A percentile compares a stretch with the other conserved stretches of the same genome.
Evolutionary conservation across 2,888 invertebrate genomes (phyloP).

Genomic region (Linnaemya tessellans): DNA sequence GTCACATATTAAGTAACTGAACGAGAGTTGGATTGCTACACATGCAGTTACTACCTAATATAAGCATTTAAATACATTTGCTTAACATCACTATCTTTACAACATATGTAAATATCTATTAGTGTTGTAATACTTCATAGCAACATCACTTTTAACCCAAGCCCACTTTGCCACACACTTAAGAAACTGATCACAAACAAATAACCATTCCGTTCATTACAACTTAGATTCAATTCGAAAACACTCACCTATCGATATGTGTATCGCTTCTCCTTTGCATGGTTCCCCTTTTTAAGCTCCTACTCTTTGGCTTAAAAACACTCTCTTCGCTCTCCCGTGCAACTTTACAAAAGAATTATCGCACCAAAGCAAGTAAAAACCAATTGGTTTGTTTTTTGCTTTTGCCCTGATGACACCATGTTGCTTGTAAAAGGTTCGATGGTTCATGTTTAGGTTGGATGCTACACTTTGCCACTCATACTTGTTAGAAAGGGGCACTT

Average conservation of each 20-base stretch:
- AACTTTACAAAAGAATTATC: background rate
- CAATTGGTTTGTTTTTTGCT: conserved; percentile 28
- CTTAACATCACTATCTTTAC: conserved; percentile 30
- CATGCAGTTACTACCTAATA: background rate
- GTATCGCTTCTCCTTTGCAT: background rate
- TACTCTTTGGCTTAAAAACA: background rate
- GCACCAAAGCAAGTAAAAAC: conserved; percentile 29
- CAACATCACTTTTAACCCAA: conserved; percentile 32
- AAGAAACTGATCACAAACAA: conserved; percentile 7
- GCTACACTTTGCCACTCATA: conserved; percentile 33
- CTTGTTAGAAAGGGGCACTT: conserved; percentile 50
- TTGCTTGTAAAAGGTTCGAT: conserved; percentile 55
- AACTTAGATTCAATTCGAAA: conserved; percentile 38
- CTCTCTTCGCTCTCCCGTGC: background rate
- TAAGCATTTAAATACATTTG: background rate
- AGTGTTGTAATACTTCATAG: no score
- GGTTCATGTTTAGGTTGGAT: conserved; percentile 37
- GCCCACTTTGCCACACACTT: conserved; percentile 34
- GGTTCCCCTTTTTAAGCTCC: conserved; percentile 2
- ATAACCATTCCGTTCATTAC: background rate
- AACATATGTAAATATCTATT: no score
- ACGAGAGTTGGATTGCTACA: conserved; percentile 54
- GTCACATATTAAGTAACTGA: conserved; percentile 4
- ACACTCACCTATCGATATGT: conserved; percentile 30
- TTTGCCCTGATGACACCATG: conserved; percentile 2